These are phyloP conservation scores for Brachyopa scutellaris DNA, from an alignment of 2,888 invertebrate species.

Conservation along the genomic window DNA sequence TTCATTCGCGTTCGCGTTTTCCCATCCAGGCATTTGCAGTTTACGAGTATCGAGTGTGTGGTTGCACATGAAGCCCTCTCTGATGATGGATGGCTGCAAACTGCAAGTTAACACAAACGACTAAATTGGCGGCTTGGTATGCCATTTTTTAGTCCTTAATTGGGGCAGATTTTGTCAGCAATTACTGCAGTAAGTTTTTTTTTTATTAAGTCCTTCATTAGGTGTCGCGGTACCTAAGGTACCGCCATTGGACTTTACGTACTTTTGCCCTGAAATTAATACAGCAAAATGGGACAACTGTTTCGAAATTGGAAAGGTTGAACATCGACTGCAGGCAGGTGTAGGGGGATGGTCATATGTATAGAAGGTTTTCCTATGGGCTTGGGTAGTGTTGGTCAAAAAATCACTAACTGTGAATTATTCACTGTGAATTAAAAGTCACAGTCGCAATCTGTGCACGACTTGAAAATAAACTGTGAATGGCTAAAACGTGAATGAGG, in stretches of 20 bases:
- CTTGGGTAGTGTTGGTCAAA: too few relatives aligned
- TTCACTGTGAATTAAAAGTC: too few relatives aligned
- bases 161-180: constrained; percentile 42
- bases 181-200: not conserved
- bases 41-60: not conserved
- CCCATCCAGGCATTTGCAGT: not conserved
- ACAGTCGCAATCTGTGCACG: too few relatives aligned
- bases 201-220: not conserved
- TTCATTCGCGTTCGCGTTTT: constrained; percentile 40
- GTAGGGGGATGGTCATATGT: not conserved
- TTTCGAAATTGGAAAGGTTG: too few relatives aligned
- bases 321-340: too few relatives aligned
- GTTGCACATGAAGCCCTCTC: not conserved
- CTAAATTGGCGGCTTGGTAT: constrained; percentile 49
- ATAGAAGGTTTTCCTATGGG: too few relatives aligned
- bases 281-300: too few relatives aligned
- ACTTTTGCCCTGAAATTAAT: too few relatives aligned
- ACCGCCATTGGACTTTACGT: too few relatives aligned
- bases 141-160: constrained; percentile 37
- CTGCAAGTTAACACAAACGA: constrained; percentile 53
- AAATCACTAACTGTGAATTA: too few relatives aligned
- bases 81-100: constrained; percentile 55
- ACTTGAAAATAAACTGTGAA: too few relatives aligned
- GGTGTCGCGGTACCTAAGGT: constrained; percentile 20
- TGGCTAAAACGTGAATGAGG: too few relatives aligned